These are phyloP conservation scores for Okamejei kenojei DNA, from an alignment of 2,797 vertebrate species.

Conservation along the genomic window DNA sequence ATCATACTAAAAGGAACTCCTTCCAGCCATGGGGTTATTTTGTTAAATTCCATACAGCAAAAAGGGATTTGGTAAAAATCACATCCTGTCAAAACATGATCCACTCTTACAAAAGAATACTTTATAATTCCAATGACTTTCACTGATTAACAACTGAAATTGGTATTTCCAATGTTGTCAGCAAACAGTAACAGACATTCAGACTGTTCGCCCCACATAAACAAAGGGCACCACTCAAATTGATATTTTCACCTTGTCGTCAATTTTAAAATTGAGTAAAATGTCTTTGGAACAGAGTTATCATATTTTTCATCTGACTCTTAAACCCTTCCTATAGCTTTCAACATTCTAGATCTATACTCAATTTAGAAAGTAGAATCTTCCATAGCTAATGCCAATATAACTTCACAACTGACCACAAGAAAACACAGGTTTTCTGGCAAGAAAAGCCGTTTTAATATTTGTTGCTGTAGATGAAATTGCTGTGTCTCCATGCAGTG, in stretches of 20 bases:
- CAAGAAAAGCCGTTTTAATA: not conserved
- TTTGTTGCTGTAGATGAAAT: not conserved
- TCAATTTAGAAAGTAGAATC: not conserved
- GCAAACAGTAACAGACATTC: constrained; percentile 1
- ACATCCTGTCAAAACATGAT: not conserved
- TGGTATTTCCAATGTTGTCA: not conserved
- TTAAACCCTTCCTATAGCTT: not conserved
- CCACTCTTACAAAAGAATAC: not conserved
- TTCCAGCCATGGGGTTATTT: not conserved
- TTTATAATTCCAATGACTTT: not conserved
- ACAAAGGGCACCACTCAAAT: not conserved
- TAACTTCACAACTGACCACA: not conserved
- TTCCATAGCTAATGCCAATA: constrained; percentile 3
- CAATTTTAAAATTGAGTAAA: not conserved
- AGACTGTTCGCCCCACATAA: not conserved
- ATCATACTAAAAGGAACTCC: not conserved
- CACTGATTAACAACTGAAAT: not conserved
- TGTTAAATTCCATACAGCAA: not conserved
- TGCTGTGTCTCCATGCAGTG: not conserved
- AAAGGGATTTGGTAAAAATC: not conserved
- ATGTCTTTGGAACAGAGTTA: not conserved
- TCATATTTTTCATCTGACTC: not conserved
- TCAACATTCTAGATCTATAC: not conserved
- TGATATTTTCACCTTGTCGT: not conserved
- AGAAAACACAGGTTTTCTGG: not conserved